phyloP scores from a whole-genome alignment of 2,113 vertebrate genomes.

The Ariopsis seemanni region DNA sequence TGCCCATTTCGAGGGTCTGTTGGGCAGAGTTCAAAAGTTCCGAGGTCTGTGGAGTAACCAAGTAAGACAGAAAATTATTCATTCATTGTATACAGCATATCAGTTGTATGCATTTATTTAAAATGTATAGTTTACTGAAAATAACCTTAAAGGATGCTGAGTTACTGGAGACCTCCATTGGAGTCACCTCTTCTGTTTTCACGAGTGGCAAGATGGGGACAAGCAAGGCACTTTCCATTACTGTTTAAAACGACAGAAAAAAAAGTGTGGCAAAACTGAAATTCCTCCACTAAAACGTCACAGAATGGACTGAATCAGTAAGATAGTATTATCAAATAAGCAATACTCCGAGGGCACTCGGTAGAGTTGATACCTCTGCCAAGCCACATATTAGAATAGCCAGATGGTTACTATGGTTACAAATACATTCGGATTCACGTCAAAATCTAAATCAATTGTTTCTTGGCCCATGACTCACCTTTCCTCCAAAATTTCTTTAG shows the following conservation, averaged over 20 bases:
- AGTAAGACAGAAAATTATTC: conserved; percentile 30
- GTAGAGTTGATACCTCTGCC: too few species aligned
- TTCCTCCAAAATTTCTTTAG: too few species aligned
- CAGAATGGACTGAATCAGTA: neutral
- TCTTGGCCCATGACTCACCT: too few species aligned
- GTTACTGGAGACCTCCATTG: conserved; percentile 93
- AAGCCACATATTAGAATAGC: too few species aligned
- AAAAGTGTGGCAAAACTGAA: neutral
- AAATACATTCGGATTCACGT: too few species aligned
- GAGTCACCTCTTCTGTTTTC: conserved; percentile 91
- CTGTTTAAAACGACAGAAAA: conserved; percentile 62
- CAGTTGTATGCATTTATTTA: neutral
- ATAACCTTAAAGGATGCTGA: conserved; percentile 72
- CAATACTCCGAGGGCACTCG: too few species aligned
- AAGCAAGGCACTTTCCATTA: conserved; percentile 84
- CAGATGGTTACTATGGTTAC: too few species aligned
- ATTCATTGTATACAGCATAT: neutral
- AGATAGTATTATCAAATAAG: neutral
- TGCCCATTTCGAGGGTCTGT: conserved; percentile 78
- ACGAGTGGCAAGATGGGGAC: conserved; percentile 85
- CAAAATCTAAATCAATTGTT: too few species aligned
- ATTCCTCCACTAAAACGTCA: neutral
- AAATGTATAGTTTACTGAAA: neutral
- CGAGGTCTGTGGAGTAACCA: conserved; percentile 68
- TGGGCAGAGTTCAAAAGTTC: conserved; percentile 80